Percentiles rank a stretch among this genome's conserved stretches.
Conservation (phyloP, 2,113 vertebrate species). For the Antechinus flavipes region DNA sequence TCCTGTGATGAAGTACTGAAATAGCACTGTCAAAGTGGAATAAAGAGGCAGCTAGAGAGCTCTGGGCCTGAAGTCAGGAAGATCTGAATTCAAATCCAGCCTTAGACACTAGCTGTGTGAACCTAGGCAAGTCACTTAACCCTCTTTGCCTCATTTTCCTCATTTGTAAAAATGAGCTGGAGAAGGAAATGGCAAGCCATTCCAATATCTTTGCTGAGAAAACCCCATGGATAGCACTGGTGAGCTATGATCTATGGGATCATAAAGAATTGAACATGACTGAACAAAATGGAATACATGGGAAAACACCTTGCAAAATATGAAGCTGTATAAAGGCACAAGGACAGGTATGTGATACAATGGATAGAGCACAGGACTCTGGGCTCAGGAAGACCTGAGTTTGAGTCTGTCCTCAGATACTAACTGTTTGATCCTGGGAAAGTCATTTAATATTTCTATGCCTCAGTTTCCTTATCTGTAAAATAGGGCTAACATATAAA, state of each 20-base stretch:
- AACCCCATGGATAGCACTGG: not conserved
- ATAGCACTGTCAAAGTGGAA: not conserved
- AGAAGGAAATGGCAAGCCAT: not conserved
- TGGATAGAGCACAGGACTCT: not conserved
- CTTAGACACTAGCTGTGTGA: not conserved
- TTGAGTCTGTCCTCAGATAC: not conserved
- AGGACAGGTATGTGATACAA: not conserved
- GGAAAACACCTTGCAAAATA: not conserved
- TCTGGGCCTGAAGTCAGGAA: not conserved
- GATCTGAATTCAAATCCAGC: not conserved
- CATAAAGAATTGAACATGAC: not conserved
- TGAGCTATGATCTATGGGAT: not conserved
- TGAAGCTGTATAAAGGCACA: not conserved
- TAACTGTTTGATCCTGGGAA: not conserved
- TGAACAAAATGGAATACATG: not conserved
- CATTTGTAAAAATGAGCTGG: not conserved
- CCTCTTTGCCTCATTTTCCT: not conserved
- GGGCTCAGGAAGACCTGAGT: not conserved
- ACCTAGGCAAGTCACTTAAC: not conserved
- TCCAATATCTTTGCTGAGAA: not conserved
- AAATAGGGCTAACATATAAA: not conserved
- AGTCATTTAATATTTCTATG: not conserved
- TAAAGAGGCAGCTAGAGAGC: not conserved
- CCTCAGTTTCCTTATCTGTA: not conserved
- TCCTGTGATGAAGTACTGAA: not conserved